Percentiles rank a stretch among this genome's conserved stretches.
Conservation (phyloP, 2,888 invertebrate species). For the Agelastica alni region DNA sequence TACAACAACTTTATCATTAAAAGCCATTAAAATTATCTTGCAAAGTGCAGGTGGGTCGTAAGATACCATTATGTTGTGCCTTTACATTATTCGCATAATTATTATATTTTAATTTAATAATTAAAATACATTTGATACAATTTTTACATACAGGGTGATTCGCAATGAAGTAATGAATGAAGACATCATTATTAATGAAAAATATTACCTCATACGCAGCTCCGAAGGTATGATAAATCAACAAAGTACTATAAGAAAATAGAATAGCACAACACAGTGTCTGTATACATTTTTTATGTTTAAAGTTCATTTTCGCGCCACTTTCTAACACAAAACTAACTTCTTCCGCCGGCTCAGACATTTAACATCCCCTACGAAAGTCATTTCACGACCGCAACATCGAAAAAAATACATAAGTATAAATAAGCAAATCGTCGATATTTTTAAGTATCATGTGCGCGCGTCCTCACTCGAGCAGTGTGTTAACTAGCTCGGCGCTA, state of each 20-base stretch:
- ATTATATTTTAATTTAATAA: no score
- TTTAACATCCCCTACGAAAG: conserved; percentile 26
- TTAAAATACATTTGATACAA: no score
- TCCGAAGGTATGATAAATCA: conserved; percentile 53
- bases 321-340: conserved; percentile 41
- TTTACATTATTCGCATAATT: no score
- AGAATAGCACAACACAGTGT: conserved; percentile 50
- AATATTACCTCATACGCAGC: no score
- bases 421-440: neutral
- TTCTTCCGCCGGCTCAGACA: conserved; percentile 46
- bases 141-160: no score
- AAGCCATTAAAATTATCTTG: no score
- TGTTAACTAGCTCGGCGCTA: neutral
- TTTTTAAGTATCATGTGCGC: conserved; percentile 6
- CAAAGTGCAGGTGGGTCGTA: no score
- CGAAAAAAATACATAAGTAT: neutral
- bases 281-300: conserved; percentile 50
- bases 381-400: conserved; percentile 17
- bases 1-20: no score
- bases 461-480: neutral
- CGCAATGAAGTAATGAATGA: no score
- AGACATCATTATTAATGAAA: no score
- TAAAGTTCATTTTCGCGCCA: conserved; percentile 49
- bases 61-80: no score
- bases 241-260: conserved; percentile 50